Percentiles rank a stretch among this genome's conserved stretches.
phyloP scores from a whole-genome alignment of 37 sponge, comb jelly and placozoan genomes.

The Ianthella basta region DNA sequence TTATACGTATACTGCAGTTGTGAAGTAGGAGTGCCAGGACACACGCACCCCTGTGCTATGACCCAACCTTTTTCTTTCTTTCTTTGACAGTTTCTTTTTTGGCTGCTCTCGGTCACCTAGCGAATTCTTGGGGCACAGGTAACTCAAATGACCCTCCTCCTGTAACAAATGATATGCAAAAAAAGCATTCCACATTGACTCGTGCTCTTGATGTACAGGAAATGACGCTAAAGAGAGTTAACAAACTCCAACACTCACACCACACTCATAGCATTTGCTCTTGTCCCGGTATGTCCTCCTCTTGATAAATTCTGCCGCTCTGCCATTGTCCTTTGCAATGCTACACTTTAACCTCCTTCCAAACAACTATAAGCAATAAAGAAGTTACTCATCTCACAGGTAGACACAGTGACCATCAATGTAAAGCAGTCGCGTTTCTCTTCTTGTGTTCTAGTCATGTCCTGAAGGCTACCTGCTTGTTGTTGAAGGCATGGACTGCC shows the following conservation, averaged over 20 bases:
- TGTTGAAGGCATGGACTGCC: constrained; percentile 77
- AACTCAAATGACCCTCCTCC: constrained; percentile 95
- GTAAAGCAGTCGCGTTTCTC: neutral
- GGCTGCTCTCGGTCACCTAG: constrained; percentile 89
- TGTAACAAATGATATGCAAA: neutral
- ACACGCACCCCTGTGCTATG: no score
- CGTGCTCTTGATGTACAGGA: neutral
- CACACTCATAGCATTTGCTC: constrained; percentile 90
- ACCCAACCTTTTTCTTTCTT: constrained; percentile 48
- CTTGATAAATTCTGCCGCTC: constrained; percentile 88
- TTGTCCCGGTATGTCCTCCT: constrained; percentile 88
- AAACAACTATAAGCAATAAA: constrained; percentile 66
- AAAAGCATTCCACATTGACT: neutral
- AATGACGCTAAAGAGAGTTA: neutral
- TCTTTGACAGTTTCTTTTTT: constrained; percentile 62
- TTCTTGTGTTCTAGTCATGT: neutral
- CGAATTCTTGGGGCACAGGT: constrained; percentile 79
- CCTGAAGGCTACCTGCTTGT: constrained; percentile 58
- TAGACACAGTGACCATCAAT: neutral
- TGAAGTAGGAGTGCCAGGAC: no score
- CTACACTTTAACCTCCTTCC: constrained; percentile 84
- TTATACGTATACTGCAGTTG: no score
- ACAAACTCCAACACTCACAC: constrained; percentile 38
- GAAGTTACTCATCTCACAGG: neutral
- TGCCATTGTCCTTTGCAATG: constrained; percentile 92